Base-by-base conservation (phyloP, 2,888 invertebrate genomes). In the Conchocele bisecta region DNA sequence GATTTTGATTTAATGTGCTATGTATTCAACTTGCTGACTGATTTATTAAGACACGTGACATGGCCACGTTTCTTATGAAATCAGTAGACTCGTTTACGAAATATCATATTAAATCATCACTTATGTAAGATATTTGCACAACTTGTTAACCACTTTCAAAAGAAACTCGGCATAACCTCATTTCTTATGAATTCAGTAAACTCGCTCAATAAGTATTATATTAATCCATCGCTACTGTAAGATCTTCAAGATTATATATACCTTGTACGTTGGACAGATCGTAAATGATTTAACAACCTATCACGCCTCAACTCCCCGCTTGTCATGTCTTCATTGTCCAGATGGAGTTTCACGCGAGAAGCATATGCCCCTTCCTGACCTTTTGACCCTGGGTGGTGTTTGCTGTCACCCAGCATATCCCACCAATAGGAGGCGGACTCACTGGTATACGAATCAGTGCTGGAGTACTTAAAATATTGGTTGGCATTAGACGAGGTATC, bases 351-450 rank as follows among this genome's bases (percentile, higher is more conserved):
- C 9, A 58, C 33, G 17, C 50, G 41, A n/a, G 20, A 31, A 5
- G 31, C 5, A 63, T 46, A 29, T 66, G 56, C 39, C 59, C 54
- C 20, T 24, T 22, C 28, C 33, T 56, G 17, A 56, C 24, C 44
- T 46, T 31, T 24, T 15, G 58, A 17, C 7, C 22, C 9, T 28
- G 11, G 15, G 9, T 28, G 29, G 11, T 57, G 42, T 17, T 35
- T 22, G n/a, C 26, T 26, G 9, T 68, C 58, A 6, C 73, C 66
- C 1, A 59, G 60, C 13, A 53, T 67, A 46, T 81, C 73, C 81
- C 83, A 81, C 81, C 81, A 83, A 63, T 81, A 81, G 9, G 83
- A 81, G 9, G 73, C 69, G 0, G 79, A 70, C 17, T 76, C 78
- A 60, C 68, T 77, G 9, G 82, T 79, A 54, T 57, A 31, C n/a